These are phyloP conservation scores for Frankliniella fusca DNA, from an alignment of 2,888 invertebrate genomes.

Conservation along the genomic window DNA sequence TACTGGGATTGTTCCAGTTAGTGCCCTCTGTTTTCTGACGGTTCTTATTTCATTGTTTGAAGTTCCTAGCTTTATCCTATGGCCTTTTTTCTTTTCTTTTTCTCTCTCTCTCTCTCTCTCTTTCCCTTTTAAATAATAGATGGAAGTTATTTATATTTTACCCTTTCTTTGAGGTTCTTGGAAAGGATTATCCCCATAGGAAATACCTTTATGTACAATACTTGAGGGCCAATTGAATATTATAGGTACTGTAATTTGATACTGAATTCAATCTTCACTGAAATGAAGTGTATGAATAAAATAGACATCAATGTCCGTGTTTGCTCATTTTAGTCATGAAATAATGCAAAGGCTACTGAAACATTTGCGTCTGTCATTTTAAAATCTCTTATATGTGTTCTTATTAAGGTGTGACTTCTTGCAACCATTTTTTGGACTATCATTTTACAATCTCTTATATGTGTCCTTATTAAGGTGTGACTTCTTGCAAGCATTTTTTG, in stretches of 20 bases:
- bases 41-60: not conserved
- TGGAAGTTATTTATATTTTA: no score
- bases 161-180: no score
- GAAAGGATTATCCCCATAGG: no score
- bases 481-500: not conserved
- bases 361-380: not conserved
- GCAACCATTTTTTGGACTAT: not conserved
- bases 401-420: not conserved
- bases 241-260: not conserved
- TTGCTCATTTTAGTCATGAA: not conserved
- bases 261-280: not conserved
- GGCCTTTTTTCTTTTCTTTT: no score
- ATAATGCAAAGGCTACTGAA: not conserved
- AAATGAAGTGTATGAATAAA: not conserved
- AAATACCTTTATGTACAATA: not conserved
- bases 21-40: no score
- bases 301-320: no score
- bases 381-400: not conserved
- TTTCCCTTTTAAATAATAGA: no score
- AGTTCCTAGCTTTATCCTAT: constrained; percentile 7
- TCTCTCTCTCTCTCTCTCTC: no score
- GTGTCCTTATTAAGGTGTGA: not conserved
- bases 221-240: not conserved
- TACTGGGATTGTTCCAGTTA: no score
- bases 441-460: not conserved